phyloP scores from a whole-genome alignment of 2,888 invertebrate genomes.

The Aphidoletes aphidimyza region DNA sequence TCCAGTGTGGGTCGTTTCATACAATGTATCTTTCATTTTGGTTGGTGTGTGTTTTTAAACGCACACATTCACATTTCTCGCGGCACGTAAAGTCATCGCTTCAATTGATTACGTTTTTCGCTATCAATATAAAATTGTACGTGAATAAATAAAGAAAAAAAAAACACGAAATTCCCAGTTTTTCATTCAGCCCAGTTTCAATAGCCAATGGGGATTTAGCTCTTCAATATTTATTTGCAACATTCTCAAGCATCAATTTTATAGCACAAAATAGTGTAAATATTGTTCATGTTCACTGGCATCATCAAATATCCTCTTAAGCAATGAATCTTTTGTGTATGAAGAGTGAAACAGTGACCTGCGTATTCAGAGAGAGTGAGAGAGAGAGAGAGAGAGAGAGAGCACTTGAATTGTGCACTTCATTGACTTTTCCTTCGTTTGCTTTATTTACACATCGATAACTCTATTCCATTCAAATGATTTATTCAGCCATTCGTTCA shows the following conservation, averaged over 20 bases:
- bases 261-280: neutral
- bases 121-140: constrained; percentile 1
- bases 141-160: constrained; percentile 16
- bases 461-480: neutral
- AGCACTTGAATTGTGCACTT: neutral
- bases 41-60: neutral
- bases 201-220: no score
- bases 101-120: constrained; percentile 38
- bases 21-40: neutral
- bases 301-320: neutral
- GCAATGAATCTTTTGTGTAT: neutral
- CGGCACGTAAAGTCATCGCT: constrained; percentile 20
- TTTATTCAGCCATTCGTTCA: constrained; percentile 14
- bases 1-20: neutral
- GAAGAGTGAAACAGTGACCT: neutral
- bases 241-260: no score
- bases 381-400: no score
- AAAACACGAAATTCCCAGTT: no score
- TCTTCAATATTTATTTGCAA: neutral
- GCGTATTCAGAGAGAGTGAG: no score
- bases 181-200: no score
- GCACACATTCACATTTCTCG: neutral
- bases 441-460: neutral
- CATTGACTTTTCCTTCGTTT: constrained; percentile 14
- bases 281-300: neutral